Evolutionary conservation across 1,140 invertebrate species (phyloP).

Genomic region (Drosophila tristis): DNA sequence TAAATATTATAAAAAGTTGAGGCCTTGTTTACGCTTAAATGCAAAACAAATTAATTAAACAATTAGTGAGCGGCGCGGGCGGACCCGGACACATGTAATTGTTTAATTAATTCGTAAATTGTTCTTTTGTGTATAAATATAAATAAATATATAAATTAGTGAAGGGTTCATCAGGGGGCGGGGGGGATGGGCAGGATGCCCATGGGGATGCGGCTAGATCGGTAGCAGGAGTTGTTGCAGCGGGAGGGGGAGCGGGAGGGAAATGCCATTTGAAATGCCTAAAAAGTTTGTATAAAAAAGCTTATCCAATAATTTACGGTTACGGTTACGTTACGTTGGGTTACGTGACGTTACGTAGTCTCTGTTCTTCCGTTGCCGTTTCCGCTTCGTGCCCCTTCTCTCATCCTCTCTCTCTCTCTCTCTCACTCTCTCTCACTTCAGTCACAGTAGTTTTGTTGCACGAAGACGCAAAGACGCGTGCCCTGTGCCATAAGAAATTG

Average conservation of each 20-base stretch:
- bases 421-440: conserved; percentile 50
- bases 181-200: too few relatives aligned
- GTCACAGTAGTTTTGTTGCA: conserved; percentile 67
- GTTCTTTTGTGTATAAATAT: conserved; percentile 67
- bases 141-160: conserved; percentile 70
- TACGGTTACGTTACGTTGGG: conserved; percentile 44
- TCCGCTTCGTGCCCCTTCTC: conserved; percentile 8
- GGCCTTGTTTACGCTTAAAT: conserved; percentile 75
- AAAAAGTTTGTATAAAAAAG: conserved; percentile 45
- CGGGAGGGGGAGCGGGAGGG: background rate
- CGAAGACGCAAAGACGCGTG: conserved; percentile 30
- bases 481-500: conserved; percentile 57
- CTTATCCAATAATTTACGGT: conserved; percentile 38
- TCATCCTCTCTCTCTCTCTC: too few relatives aligned
- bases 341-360: conserved; percentile 53
- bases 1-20: conserved; percentile 65
- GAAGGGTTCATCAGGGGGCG: conserved; percentile 7
- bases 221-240: background rate
- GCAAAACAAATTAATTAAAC: conserved; percentile 84
- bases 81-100: conserved; percentile 63
- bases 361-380: conserved; percentile 39
- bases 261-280: conserved; percentile 77
- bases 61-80: conserved; percentile 58
- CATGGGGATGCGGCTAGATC: background rate
- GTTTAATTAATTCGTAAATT: conserved; percentile 84